A percentile compares a stretch with the other conserved stretches of the same genome.
These are phyloP conservation scores for Drosophila pseudotakahashii DNA, from an alignment of 2,888 invertebrate species.

Conservation along the genomic window DNA sequence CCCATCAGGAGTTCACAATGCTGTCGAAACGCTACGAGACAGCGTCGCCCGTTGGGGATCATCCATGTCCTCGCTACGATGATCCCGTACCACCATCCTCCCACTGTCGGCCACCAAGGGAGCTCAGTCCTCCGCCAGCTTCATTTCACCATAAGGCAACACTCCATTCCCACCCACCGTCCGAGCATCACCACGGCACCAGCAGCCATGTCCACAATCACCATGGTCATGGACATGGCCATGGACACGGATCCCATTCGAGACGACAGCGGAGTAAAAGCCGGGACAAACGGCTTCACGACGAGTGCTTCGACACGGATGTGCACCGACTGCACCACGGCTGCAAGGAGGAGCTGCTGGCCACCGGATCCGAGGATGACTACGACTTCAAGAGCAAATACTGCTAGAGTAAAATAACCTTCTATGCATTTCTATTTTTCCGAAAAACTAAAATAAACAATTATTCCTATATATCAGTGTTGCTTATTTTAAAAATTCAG, in stretches of 20 bases:
- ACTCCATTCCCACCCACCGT: constrained; percentile 5
- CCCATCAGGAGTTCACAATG: constrained; percentile 94
- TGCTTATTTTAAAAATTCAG: too few relatives aligned
- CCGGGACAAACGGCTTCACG: constrained; percentile 75
- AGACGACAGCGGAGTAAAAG: constrained; percentile 72
- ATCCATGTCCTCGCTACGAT: constrained; percentile 82
- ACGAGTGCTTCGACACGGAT: constrained; percentile 68
- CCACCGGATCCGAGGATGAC: constrained; percentile 74
- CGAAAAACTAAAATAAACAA: neutral
- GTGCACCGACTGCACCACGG: constrained; percentile 73
- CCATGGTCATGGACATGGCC: constrained; percentile 29
- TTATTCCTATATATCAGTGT: neutral
- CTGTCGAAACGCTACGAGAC: constrained; percentile 90
- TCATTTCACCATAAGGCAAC: constrained; percentile 41
- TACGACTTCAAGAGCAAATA: constrained; percentile 81
- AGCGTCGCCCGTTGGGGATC: constrained; percentile 83
- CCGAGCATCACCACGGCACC: constrained; percentile 39
- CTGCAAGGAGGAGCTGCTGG: constrained; percentile 68
- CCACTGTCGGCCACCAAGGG: constrained; percentile 82
- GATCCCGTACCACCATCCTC: constrained; percentile 80
- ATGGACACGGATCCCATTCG: constrained; percentile 16
- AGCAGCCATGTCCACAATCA: constrained; percentile 47
- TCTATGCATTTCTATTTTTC: constrained; percentile 13
- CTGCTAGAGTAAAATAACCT: constrained; percentile 35
- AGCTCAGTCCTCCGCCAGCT: constrained; percentile 60